Conservation (phyloP, 2,888 invertebrate genomes). For the Strigamia maritima region DNA sequence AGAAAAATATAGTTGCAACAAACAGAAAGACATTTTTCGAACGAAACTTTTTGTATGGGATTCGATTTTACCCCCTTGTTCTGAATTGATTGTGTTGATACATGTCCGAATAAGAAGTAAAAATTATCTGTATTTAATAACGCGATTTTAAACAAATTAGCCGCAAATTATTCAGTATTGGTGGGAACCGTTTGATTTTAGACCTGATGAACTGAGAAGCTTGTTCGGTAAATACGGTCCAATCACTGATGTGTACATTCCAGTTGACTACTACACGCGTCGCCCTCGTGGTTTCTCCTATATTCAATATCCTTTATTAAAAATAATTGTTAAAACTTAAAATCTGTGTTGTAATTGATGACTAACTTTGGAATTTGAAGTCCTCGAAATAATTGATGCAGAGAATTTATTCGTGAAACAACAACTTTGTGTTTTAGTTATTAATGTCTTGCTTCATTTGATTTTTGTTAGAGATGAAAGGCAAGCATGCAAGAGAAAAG, state of each 20-base stretch:
- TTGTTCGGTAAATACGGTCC: conserved; percentile 57
- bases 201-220: conserved; percentile 54
- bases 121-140: no score
- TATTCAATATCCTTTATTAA: conserved; percentile 56
- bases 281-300: conserved; percentile 56
- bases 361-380: not conserved
- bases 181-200: conserved; percentile 44
- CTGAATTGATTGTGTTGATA: not conserved
- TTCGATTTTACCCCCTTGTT: not conserved
- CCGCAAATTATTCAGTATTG: not conserved
- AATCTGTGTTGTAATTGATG: not conserved
- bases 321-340: not conserved
- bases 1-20: not conserved
- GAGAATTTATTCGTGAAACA: no score
- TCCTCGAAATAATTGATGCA: no score
- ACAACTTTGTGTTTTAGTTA: conserved; percentile 24
- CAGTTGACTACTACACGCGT: conserved; percentile 55
- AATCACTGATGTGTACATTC: conserved; percentile 56
- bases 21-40: not conserved
- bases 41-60: not conserved
- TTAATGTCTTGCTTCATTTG: conserved; percentile 41
- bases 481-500: conserved; percentile 42
- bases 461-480: conserved; percentile 43
- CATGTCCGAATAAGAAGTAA: no score
- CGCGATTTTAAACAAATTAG: not conserved